Conservation (phyloP, 1,140 invertebrate genomes). For the Drosophila subobscura region DNA sequence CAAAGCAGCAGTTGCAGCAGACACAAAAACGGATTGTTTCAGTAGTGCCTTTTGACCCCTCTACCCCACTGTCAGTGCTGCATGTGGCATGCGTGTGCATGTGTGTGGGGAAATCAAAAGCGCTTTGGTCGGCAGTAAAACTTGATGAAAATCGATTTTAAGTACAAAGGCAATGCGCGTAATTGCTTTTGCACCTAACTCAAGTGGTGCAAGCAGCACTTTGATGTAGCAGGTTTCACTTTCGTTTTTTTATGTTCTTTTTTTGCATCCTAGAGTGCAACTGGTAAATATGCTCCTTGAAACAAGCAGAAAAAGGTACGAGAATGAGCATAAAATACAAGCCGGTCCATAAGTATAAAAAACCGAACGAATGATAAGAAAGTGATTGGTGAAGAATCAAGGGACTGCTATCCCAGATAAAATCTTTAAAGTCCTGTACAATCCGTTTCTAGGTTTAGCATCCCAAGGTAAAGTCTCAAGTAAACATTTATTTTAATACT, state of each 20-base stretch:
- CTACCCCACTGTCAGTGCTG: neutral
- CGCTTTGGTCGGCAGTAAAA: slow-evolving; percentile 65
- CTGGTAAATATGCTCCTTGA: too few species aligned
- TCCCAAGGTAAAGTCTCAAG: too few species aligned
- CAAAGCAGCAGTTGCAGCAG: slow-evolving; percentile 63
- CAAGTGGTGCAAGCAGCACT: slow-evolving; percentile 57
- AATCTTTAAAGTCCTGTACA: too few species aligned
- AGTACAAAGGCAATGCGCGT: slow-evolving; percentile 81
- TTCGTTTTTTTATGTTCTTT: slow-evolving; percentile 25
- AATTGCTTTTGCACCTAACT: slow-evolving; percentile 79
- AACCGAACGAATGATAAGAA: too few species aligned
- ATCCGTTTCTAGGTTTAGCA: too few species aligned
- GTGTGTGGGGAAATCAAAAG: slow-evolving; percentile 58
- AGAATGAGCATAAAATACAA: too few species aligned
- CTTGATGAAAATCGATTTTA: slow-evolving; percentile 80
- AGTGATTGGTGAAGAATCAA: too few species aligned
- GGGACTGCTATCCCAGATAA: too few species aligned
- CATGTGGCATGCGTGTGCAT: slow-evolving; percentile 27
- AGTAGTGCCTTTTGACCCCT: neutral
- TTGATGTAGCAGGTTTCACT: slow-evolving; percentile 33
- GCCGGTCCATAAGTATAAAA: neutral
- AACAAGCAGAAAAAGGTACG: too few species aligned
- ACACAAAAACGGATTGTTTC: slow-evolving; percentile 74
- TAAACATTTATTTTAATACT: too few species aligned
- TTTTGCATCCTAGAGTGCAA: slow-evolving; percentile 1